Evolutionary conservation across 1,140 invertebrate species (phyloP).

Genomic region (Drosophila persimilis): DNA sequence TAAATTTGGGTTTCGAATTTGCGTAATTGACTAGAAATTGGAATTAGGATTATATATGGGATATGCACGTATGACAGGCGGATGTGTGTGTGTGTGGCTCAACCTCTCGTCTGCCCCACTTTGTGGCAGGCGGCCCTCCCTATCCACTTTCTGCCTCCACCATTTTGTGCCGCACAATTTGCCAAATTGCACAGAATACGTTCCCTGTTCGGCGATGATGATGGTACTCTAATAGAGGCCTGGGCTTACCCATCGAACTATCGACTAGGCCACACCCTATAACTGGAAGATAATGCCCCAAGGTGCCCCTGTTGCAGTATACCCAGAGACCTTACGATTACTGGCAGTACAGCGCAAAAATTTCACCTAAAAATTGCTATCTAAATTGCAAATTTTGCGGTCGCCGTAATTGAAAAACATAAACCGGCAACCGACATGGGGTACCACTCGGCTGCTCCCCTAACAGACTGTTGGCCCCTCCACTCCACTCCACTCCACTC

Average conservation of each 20-base stretch:
- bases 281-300: no score
- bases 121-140: conserved; percentile 4
- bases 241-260: no score
- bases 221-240: conserved; percentile 5
- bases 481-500: no score
- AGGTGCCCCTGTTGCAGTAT: not conserved
- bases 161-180: conserved; percentile 31
- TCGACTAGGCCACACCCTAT: no score
- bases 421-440: conserved; percentile 29
- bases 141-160: not conserved
- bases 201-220: conserved; percentile 11
- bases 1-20: conserved; percentile 7
- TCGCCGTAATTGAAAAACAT: conserved; percentile 76
- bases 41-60: conserved; percentile 12
- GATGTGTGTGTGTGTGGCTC: no score
- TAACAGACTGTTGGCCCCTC: no score
- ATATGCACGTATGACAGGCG: conserved; percentile 1
- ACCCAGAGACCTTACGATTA: not conserved
- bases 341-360: no score
- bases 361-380: conserved; percentile 54
- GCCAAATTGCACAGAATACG: conserved; percentile 50
- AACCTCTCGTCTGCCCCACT: not conserved
- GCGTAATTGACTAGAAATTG: conserved; percentile 54
- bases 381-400: conserved; percentile 78
- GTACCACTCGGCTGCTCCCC: not conserved